Base-by-base conservation (phyloP, 2,113 vertebrate genomes). In the Atrichornis clamosus region DNA sequence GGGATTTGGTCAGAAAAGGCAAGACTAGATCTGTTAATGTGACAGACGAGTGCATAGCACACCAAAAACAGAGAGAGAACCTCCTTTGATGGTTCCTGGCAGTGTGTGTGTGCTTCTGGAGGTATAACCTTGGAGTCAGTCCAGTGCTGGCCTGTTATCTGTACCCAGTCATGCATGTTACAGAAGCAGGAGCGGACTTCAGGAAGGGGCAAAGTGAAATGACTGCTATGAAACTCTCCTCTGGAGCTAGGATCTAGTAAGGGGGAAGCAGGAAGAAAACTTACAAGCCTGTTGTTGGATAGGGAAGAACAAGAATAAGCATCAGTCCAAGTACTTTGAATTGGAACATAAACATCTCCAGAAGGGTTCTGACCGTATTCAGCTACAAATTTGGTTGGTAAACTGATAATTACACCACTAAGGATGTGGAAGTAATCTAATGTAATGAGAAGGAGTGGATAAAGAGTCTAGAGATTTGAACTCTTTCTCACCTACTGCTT, bases 161-260 rank as follows among this genome's bases (percentile, higher is more conserved):
- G 7, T 22, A 62, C 10, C 1, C 16, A 44, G 11, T 6, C n/a
- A 41, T 52, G 16, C 18, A 39, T 0, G 0, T 22, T 44, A 8
- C 2, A 37, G 32, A 79, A 76, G 22, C 1, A 41, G 7, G 3
- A 75, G 13, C 3, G 37, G 8, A 52, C 60, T 73, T 30, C 53
- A 46, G n/a, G 13, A 83, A 52, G 1, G 23, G 5, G 1, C 4
- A 53, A 17, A 24, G 11, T 50, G 21, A 77, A 83, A 77, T 63
- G 13, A 5, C 11, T 89, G 4, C 27, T 21, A 3, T 56, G 15
- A 79, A 87, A 47, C 14, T 64, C 18, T 46, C 15, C 22, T 32
- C 4, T 44, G 21, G 27, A 63, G 6, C 28, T 55, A 47, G 11
- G 13, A 35, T 32, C 0, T 2, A 47, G 23, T 23, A 22, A 63